Evolutionary conservation across 1,140 invertebrate genomes (phyloP).

Genomic region (Coelopa frigida): DNA sequence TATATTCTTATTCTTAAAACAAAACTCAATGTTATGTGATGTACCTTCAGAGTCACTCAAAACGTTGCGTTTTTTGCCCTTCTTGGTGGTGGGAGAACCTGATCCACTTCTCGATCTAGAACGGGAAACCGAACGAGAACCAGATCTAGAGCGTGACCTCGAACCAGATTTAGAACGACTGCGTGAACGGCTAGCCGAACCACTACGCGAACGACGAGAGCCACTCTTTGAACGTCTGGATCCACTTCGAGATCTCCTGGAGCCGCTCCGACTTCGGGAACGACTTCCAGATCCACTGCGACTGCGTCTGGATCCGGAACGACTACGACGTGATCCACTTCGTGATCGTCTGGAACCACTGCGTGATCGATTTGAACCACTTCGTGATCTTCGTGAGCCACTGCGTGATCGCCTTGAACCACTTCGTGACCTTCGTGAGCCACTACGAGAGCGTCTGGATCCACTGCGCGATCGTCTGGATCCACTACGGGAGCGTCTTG

Average conservation of each 20-base stretch:
- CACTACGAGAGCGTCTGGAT: constrained; percentile 41
- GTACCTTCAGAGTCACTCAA: constrained; percentile 53
- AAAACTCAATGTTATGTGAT: neutral
- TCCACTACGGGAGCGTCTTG: constrained; percentile 31
- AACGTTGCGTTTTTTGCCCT: constrained; percentile 41
- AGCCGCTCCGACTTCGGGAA: constrained; percentile 37
- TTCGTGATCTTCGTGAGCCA: constrained; percentile 22
- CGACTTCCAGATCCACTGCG: constrained; percentile 31
- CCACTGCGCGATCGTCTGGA: constrained; percentile 34
- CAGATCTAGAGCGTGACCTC: constrained; percentile 10
- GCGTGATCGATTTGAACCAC: constrained; percentile 15
- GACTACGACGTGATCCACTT: constrained; percentile 41
- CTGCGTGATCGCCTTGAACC: constrained; percentile 34
- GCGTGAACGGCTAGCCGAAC: constrained; percentile 18
- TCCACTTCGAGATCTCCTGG: constrained; percentile 41
- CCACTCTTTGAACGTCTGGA: constrained; percentile 41
- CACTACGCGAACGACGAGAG: constrained; percentile 39
- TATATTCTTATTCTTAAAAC: neutral
- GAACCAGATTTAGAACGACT: constrained; percentile 34
- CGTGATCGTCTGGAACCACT: constrained; percentile 32
- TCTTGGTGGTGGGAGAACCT: constrained; percentile 27
- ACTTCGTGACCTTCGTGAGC: constrained; percentile 42
- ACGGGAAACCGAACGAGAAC: constrained; percentile 18
- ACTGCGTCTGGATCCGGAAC: constrained; percentile 42
- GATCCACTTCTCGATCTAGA: constrained; percentile 43